These are phyloP conservation scores for Hyles euphorbiae DNA, from an alignment of 1,140 invertebrate species.

Conservation along the genomic window DNA sequence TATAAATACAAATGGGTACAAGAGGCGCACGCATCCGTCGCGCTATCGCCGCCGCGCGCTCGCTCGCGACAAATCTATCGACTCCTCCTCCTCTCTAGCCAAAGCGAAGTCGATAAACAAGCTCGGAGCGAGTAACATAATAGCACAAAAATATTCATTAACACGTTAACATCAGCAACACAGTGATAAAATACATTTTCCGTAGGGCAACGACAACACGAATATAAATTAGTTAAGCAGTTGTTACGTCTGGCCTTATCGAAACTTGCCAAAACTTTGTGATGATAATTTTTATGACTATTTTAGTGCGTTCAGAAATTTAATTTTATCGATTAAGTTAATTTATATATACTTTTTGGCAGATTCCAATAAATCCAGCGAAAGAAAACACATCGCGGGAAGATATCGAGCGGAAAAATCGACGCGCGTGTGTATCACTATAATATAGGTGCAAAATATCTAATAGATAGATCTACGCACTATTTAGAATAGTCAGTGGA, in stretches of 20 bases:
- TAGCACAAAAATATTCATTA: background rate
- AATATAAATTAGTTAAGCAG: conserved; percentile 14
- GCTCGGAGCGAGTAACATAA: background rate
- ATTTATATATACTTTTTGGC: too few relatives aligned
- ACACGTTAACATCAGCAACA: conserved; percentile 24
- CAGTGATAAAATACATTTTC: conserved; percentile 30
- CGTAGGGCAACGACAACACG: conserved; percentile 30
- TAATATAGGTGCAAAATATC: conserved; percentile 70
- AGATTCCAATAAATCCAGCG: conserved; percentile 6
- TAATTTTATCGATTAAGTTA: too few relatives aligned
- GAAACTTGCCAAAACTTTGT: too few relatives aligned
- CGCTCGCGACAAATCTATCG: too few relatives aligned
- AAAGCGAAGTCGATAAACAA: background rate
- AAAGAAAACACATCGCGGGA: conserved; percentile 3
- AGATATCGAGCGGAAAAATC: conserved; percentile 15
- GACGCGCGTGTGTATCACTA: conserved; percentile 45
- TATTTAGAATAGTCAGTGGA: conserved; percentile 59
- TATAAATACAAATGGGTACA: conserved; percentile 47
- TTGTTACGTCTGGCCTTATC: too few relatives aligned
- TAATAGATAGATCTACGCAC: conserved; percentile 62
- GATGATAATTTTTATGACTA: too few relatives aligned
- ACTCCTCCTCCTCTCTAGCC: background rate
- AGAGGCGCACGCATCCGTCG: conserved; percentile 8
- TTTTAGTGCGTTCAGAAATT: too few relatives aligned
- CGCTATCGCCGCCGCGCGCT: conserved; percentile 9